Evolutionary conservation across 2,113 vertebrate species (phyloP), one percentile per base, ranked within the genome.

Genomic region (Girardinichthys multiradiatus): DNA sequence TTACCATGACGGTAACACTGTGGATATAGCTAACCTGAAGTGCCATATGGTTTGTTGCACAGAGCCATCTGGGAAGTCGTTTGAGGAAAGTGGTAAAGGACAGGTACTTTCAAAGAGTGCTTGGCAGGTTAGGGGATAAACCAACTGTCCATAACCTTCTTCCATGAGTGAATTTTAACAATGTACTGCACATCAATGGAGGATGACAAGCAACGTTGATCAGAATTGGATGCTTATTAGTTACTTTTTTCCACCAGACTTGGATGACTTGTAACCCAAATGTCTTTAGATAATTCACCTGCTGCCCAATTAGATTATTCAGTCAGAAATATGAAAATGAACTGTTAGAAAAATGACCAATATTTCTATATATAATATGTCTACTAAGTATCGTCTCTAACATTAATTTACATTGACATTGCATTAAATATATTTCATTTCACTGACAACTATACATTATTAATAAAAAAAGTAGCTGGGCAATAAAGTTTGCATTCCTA

Each of bases 1-100:
- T 64, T 12, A 74, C 30, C 51, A 11, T 51, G 33, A 70, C 51
- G 58, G 27, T 12, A 29, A 69, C 29, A 24, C 45, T 12, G 21
- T 24, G 31, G 45, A 31, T 63, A 28, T 28, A 33, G n/a, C 42
- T 63, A 54, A 19, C 30, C 31, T 57, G 45, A 35, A 45, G 28
- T 37, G 60, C 45, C 70, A 72, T 62, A 57, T 72, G 70, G 70
- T 37, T 70, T 61, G 60, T 64, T 64, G 12, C n/a, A 12, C 31
- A 28, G 30, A 64, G 35, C 70, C 70, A 72, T 72, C 29, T 72
- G 60, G 30, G 31, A 72, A 57, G 70, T 24, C 5, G 10, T 57
- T 64, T 64, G 28, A 17, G 39, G 29, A 58, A 70, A 64, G 60
- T 51, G 39, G 57, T 71, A 62, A 72, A 63, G 59, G 24, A 72